Evolutionary conservation across 2,888 invertebrate genomes (phyloP).

Genomic region (Theretra japonica): DNA sequence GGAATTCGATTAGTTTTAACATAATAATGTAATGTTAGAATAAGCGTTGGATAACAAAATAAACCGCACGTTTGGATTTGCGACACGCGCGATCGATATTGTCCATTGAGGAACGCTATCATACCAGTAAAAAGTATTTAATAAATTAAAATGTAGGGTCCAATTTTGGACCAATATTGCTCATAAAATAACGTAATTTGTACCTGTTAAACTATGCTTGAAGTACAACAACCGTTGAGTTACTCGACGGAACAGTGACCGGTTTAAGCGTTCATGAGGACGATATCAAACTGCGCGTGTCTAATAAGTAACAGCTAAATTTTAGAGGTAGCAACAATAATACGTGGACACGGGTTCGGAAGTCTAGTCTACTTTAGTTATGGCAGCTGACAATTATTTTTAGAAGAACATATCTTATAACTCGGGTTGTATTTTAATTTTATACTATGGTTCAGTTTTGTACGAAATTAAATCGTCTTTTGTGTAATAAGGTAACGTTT

Average conservation of each 20-base stretch:
- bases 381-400: constrained; percentile 11
- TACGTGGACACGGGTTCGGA: neutral
- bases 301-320: neutral
- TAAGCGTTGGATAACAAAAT: constrained; percentile 27
- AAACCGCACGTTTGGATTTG: constrained; percentile 2
- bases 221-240: neutral
- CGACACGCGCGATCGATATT: neutral
- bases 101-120: neutral
- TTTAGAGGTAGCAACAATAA: neutral
- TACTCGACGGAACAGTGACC: neutral
- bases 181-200: neutral
- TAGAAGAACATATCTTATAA: constrained; percentile 36
- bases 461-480: constrained; percentile 40
- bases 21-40: constrained; percentile 27
- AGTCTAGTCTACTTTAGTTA: neutral
- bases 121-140: neutral
- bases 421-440: constrained; percentile 32
- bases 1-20: constrained; percentile 69
- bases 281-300: constrained; percentile 17
- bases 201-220: neutral
- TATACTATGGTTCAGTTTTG: constrained; percentile 12
- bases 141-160: too few relatives aligned
- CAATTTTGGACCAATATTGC: too few relatives aligned
- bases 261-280: neutral
- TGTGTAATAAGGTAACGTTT: constrained; percentile 47